These are phyloP conservation scores for Cheilosia variabilis DNA, from an alignment of 2,888 invertebrate genomes.

Conservation along the genomic window DNA sequence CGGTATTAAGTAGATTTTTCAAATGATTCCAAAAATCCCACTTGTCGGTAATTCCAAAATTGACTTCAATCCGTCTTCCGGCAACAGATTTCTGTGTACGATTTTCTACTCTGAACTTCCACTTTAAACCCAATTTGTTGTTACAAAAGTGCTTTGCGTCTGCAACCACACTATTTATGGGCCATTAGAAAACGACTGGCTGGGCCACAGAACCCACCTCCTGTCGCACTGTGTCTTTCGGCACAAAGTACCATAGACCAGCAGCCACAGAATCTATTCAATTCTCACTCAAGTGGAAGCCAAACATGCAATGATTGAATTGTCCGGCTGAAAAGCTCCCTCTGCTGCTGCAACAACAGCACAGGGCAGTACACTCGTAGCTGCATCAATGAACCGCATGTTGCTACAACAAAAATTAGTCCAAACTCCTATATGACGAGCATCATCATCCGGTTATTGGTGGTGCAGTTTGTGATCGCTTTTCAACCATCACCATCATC, in stretches of 20 bases:
- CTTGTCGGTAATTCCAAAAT: too few species aligned
- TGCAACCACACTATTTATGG: neutral
- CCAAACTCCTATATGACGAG: conserved; percentile 10
- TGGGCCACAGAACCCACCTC: conserved; percentile 15
- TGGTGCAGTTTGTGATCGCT: conserved; percentile 23
- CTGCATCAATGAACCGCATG: conserved; percentile 19
- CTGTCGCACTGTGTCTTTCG: conserved; percentile 46
- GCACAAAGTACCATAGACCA: conserved; percentile 20
- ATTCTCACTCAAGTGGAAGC: conserved; percentile 66
- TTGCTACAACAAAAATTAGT: conserved; percentile 44
- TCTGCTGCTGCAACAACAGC: conserved; percentile 32
- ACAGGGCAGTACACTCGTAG: conserved; percentile 1
- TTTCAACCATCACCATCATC: conserved; percentile 13
- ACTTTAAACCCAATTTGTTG: neutral
- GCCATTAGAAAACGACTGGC: conserved; percentile 3
- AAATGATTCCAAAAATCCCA: too few species aligned
- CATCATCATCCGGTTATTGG: conserved; percentile 22
- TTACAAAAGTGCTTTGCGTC: neutral
- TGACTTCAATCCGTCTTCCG: too few species aligned
- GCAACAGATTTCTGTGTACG: too few species aligned
- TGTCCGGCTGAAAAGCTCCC: conserved; percentile 46
- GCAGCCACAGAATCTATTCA: conserved; percentile 41
- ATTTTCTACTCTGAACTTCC: too few species aligned
- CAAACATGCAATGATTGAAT: conserved; percentile 72
- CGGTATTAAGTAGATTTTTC: too few species aligned